These are phyloP conservation scores for Zingel zingel DNA, from an alignment of 2,113 vertebrate genomes.

Conservation along the genomic window DNA sequence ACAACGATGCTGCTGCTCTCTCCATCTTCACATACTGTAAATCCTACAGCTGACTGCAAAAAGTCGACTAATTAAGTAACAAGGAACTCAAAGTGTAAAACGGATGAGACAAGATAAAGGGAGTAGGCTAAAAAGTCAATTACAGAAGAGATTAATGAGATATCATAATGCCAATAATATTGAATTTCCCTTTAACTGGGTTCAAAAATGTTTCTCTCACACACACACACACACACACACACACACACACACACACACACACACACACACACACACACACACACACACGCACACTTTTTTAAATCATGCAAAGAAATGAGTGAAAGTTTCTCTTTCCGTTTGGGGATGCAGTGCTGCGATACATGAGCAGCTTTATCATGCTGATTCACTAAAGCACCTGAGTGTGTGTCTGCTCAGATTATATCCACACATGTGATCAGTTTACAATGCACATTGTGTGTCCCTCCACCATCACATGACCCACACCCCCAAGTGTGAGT, in stretches of 20 bases:
- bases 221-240: no score
- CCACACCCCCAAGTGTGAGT: constrained; percentile 54
- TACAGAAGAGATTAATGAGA: neutral
- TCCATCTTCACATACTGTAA: neutral
- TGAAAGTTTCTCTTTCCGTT: neutral
- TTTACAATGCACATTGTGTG: constrained; percentile 62
- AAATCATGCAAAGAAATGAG: neutral
- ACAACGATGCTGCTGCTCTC: neutral
- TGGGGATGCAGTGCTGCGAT: constrained; percentile 6
- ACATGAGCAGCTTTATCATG: constrained; percentile 13
- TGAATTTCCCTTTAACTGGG: neutral
- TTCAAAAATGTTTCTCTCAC: neutral
- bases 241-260: no score
- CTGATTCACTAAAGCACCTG: constrained; percentile 25
- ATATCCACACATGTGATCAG: constrained; percentile 64
- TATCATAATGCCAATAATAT: neutral
- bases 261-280: no score
- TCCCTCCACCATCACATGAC: constrained; percentile 71
- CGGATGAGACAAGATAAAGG: neutral
- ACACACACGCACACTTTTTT: no score
- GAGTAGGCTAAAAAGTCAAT: neutral
- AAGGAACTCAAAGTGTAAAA: neutral
- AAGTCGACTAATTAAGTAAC: no score
- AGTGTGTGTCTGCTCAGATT: constrained; percentile 47
- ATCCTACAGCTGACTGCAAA: no score